Conservation (phyloP, 1,140 invertebrate species). For the Choristoneura fumiferana region DNA sequence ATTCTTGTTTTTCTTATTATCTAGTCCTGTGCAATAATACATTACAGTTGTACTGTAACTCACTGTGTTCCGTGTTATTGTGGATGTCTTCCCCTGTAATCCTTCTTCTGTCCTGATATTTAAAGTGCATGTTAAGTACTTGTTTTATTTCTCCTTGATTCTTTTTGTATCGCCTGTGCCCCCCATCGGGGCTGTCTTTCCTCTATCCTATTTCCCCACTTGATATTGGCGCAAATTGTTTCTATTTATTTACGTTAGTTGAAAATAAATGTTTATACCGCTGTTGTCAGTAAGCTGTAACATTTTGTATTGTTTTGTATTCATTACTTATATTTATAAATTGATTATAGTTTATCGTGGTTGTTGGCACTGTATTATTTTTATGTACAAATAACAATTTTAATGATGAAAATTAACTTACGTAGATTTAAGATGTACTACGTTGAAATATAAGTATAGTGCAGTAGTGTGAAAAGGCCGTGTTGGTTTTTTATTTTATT, state of each 20-base stretch:
- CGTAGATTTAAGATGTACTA: constrained; percentile 25
- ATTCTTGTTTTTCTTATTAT: too few relatives aligned
- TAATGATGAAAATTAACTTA: constrained; percentile 63
- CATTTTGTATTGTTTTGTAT: constrained; percentile 64
- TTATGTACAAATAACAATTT: constrained; percentile 76
- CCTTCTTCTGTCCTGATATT: constrained; percentile 3
- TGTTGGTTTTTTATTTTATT: too few relatives aligned
- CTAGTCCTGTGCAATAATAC: too few relatives aligned
- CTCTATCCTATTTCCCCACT: neutral
- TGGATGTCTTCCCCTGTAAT: neutral
- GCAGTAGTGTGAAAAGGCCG: neutral
- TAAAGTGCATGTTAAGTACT: neutral
- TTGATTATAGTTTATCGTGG: constrained; percentile 73
- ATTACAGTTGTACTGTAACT: too few relatives aligned
- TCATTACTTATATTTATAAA: constrained; percentile 64
- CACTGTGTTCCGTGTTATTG: neutral
- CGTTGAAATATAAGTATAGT: constrained; percentile 10
- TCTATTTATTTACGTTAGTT: constrained; percentile 15
- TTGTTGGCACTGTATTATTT: constrained; percentile 75
- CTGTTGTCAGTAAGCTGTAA: constrained; percentile 18
- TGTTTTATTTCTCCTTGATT: constrained; percentile 3
- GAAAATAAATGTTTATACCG: constrained; percentile 14
- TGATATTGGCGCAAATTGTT: constrained; percentile 16
- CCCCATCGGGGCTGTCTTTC: neutral
- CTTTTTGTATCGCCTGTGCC: too few relatives aligned